Percentiles rank a stretch among this genome's conserved stretches.
Conservation (phyloP, 2,888 invertebrate genomes). For the Thymelicus lineola region DNA sequence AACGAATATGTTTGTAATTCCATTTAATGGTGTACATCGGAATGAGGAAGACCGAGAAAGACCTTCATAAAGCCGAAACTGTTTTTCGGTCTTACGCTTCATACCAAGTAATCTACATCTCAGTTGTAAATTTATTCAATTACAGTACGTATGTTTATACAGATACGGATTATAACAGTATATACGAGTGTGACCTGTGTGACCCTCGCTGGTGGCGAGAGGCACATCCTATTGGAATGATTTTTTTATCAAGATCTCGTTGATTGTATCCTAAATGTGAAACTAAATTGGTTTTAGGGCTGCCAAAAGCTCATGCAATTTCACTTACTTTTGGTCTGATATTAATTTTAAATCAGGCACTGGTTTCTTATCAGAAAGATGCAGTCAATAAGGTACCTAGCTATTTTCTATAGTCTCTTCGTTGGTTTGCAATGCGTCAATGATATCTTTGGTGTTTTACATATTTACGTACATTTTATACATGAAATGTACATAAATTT, state of each 20-base stretch:
- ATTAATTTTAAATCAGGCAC: no score
- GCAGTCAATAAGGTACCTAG: no score
- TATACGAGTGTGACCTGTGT: neutral
- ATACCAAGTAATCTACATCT: constrained; percentile 17
- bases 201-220: constrained; percentile 14
- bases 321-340: neutral
- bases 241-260: constrained; percentile 1
- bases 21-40: constrained; percentile 10
- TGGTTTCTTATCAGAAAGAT: no score
- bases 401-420: no score
- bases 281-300: neutral
- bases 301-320: neutral
- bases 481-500: no score
- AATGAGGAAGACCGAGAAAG: constrained; percentile 40
- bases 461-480: no score
- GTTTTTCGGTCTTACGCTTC: constrained; percentile 15
- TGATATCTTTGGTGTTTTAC: no score
- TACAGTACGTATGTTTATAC: neutral
- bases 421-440: no score
- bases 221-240: constrained; percentile 1
- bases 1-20: neutral
- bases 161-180: neutral
- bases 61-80: constrained; percentile 35
- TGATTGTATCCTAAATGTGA: constrained; percentile 2
- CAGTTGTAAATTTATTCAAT: constrained; percentile 8